Evolutionary conservation across 2,888 invertebrate genomes (phyloP), one percentile per base, ranked within the genome.

Genomic region (Pristionchus fissidentatus): DNA sequence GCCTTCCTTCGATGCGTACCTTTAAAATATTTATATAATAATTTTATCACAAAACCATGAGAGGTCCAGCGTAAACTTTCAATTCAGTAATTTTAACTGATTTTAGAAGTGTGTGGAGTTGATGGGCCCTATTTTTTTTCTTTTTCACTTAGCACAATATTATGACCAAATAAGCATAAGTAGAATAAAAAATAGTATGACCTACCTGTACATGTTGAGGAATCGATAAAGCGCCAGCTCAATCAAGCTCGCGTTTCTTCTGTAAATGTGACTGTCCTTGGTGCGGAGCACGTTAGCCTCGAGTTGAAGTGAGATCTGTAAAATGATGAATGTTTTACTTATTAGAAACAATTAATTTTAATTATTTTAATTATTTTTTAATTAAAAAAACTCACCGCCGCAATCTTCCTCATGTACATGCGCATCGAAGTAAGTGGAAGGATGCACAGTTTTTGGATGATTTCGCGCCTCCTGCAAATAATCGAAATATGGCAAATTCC

Each of bases 401-500:
- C 32, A 32, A 66, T 66, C 66, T 66, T 66, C 66, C 66, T 66
- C 66, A 66, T 66, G 38, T 66, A 66, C 66, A 38, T 66, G 7
- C 38, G 35, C 1, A 38, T 38, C 0, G 22, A 7, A 7, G 66
- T 38, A 3, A 66, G 66, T 1, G 66, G 66, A 19, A 66, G 66
- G 19, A 66, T 38, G 66, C 66, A 22, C 38, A 66, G 66, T 3
- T 66, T 38, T 19, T n/a, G 38, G 35, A 13, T 22, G 66, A 66
- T 66, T 22, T 66, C 66, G 38, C 66, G 66, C 29, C 41, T 66
- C 38, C 66, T 66, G 35, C 15, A 66, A 38, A n/a, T n/a, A 29
- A 32, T 32, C 22, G 52, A 10, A 19, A 15, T 52, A 22, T 15
- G 15, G n/a, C n/a, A 52, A 3, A 15, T 15, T 4, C 52, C 52